These are phyloP conservation scores for Octopus bimaculoides DNA, from an alignment of 1,140 invertebrate species.

Conservation along the genomic window DNA sequence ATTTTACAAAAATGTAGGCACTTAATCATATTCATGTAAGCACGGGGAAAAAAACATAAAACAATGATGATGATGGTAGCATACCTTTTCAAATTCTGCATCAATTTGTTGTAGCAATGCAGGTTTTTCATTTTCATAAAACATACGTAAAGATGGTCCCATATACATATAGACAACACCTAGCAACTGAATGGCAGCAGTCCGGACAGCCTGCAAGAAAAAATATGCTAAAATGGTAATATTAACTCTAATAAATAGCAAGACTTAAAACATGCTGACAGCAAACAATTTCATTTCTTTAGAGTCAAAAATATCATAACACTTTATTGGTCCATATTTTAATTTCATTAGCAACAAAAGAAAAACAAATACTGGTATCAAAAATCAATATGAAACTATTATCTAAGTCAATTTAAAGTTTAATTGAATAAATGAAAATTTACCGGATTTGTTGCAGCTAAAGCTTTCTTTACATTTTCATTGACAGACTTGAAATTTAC, in stretches of 20 bases:
- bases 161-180: slow-evolving; percentile 79
- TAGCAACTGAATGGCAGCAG: slow-evolving; percentile 68
- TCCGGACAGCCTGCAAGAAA: slow-evolving; percentile 65
- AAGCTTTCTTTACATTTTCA: slow-evolving; percentile 77
- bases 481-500: slow-evolving; percentile 77
- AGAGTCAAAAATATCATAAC: no score
- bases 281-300: no score
- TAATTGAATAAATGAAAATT: slow-evolving; percentile 25
- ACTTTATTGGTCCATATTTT: no score
- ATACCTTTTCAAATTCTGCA: slow-evolving; percentile 79
- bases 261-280: no score
- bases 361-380: no score
- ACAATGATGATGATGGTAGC: background rate
- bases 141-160: slow-evolving; percentile 70
- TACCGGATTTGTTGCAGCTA: slow-evolving; percentile 77
- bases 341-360: no score
- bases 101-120: slow-evolving; percentile 82
- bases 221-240: background rate
- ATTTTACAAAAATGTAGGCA: no score
- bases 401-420: no score
- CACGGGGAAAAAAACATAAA: no score
- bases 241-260: no score
- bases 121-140: slow-evolving; percentile 85
- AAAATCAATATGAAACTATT: no score
- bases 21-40: no score